Evolutionary conservation across 2,888 invertebrate genomes (phyloP), one percentile per base, ranked within the genome.

Genomic region (Hemistola chrysoprasaria): DNA sequence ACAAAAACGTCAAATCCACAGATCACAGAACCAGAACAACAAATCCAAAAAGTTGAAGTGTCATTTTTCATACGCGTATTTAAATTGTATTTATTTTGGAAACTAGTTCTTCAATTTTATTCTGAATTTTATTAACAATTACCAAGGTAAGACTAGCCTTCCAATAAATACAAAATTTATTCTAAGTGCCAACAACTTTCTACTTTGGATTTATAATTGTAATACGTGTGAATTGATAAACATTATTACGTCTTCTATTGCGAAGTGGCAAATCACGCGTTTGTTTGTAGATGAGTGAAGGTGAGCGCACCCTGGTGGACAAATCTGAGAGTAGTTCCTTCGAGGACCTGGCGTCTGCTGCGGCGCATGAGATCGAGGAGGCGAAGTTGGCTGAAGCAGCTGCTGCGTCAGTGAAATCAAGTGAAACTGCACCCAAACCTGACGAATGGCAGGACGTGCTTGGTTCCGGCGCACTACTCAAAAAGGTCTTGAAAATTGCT

Each of bases 401-500:
- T 5, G 78, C 78, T 7, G 55, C 71, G 1, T 56, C 63, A 1
- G 77, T 73, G 20, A 79, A 72, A 45, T 52, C 71, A 22, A 52
- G 61, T 22, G 78, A 78, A 31, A 59, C 62, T 8, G 37, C 20
- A 6, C 34, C 43, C 22, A 72, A 75, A 61, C 54, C 63, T 38
- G 79, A 92, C 10, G 93, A 93, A 53, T 93, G 93, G 90, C 89
- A 94, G 54, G 96, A 96, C 78, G 90, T 97, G 36, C 85, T 96
- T 40, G 95, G 95, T 7, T 95, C 93, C 79, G 94, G 94, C 11
- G 92, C 94, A 45, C 74, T 96, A 21, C 76, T 90, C 22, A 92
- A 92, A 71, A 91, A 90, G 80, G 90, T 87, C 44, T 56, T 53
- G 31, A 29, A 40, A 37, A 32, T 21, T 16, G 6, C 25, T 11